Evolutionary conservation across 1,140 invertebrate genomes (phyloP).

Genomic region (Drosophila parvula): DNA sequence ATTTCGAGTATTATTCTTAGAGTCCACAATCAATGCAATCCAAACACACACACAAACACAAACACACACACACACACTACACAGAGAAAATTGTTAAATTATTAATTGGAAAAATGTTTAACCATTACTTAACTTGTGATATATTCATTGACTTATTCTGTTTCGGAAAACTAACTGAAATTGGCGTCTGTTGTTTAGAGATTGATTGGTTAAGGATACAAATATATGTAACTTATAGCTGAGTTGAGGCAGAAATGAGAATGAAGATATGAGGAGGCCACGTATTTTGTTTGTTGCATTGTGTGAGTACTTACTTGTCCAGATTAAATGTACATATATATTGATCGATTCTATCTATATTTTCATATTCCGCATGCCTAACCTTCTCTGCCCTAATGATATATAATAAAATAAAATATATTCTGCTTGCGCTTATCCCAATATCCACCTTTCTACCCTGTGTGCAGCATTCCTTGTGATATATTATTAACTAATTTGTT

Average conservation of each 20-base stretch:
- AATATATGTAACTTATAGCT: slow-evolving; percentile 58
- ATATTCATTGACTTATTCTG: slow-evolving; percentile 18
- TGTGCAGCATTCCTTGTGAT: not conserved
- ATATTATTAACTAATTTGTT: not conserved
- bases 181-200: slow-evolving; percentile 12
- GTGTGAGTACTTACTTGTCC: slow-evolving; percentile 78
- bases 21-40: slow-evolving; percentile 26
- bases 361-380: slow-evolving; percentile 45
- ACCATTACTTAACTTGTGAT: slow-evolving; percentile 20
- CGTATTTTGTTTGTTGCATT: slow-evolving; percentile 58
- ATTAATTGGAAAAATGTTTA: slow-evolving; percentile 6
- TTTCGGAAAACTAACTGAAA: slow-evolving; percentile 26
- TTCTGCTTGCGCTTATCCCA: not conserved
- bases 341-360: not conserved
- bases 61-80: slow-evolving; percentile 22
- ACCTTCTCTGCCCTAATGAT: slow-evolving; percentile 8
- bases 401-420: slow-evolving; percentile 1
- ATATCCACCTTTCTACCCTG: not conserved
- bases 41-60: slow-evolving; percentile 25
- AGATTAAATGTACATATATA: slow-evolving; percentile 18
- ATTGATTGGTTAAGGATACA: slow-evolving; percentile 35
- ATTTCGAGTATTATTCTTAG: slow-evolving; percentile 73
- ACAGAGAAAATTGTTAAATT: slow-evolving; percentile 21
- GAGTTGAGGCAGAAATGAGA: slow-evolving; percentile 64
- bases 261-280: slow-evolving; percentile 19